Evolutionary conservation across 2,888 invertebrate genomes (phyloP), one percentile per base, ranked within the genome.

Genomic region (Polyommatus icarus): DNA sequence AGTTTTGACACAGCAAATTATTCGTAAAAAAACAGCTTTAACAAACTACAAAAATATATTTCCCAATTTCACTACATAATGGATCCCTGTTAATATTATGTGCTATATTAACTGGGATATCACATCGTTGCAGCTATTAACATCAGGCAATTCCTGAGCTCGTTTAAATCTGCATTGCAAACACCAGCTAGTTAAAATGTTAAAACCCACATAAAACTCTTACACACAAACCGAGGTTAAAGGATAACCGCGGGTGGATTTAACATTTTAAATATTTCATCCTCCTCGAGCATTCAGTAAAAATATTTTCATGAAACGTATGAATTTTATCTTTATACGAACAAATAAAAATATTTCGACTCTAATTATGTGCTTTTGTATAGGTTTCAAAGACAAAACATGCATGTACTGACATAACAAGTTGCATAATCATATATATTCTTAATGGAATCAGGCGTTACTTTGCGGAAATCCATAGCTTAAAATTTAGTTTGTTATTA

Each of bases 151-250:
- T 8, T 54, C 24, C 8, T 3, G 1, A 8, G 24, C 61, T 61
- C 61, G 24, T 61, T 61, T 67, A 15, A 67, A 67, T 67, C 67
- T 29, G 67, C 24, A 61, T 61, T 29, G 15, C 29, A 67, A 67
- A 29, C 1, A 20, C 61, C 61, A 61, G 29, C 67, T 32, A 67
- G 67, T 67, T 67, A 67, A 67, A 67, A 67, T 67, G 24, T 67
- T 67, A 67, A 61, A 29, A 15, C 67, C 67, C 29, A 67, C 67
- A 67, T 32, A 67, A 67, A 67, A 67, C 67, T 59, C 20, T 67
- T 67, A 67, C 67, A 67, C 15, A 15, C 67, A 67, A 67, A 67
- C 67, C 6, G 67, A 67, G 67, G 67, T 32, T 32, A 67, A 67
- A 67, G 67, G 29, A 29, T 67, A 67, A 67, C 29, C 67, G 29